Percentiles rank a stretch among this genome's conserved stretches.
Evolutionary conservation across 1,140 invertebrate genomes (phyloP).

Genomic region (silkworm (Bombyx mori)): DNA sequence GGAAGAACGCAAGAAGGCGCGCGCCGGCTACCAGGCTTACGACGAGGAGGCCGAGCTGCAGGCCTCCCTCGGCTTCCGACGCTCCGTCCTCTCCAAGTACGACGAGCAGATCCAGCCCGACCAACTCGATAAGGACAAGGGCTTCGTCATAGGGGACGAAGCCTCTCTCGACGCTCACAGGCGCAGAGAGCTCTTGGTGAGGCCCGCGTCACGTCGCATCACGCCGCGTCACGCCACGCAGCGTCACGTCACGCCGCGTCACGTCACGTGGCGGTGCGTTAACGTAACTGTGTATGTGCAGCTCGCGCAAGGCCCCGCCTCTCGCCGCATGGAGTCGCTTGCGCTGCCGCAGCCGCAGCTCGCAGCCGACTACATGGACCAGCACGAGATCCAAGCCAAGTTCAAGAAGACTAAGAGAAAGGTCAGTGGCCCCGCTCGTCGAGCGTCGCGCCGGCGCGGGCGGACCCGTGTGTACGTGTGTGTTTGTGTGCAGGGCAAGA

Average conservation of each 20-base stretch:
- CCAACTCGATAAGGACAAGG: constrained; percentile 78
- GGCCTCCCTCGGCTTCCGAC: constrained; percentile 74
- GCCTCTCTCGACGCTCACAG: background rate
- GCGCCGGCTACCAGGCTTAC: constrained; percentile 91
- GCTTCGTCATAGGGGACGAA: constrained; percentile 82
- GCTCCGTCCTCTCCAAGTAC: constrained; percentile 89
- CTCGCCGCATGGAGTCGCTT: constrained; percentile 76
- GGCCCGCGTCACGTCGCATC: too few relatives aligned
- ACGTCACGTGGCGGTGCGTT: constrained; percentile 25
- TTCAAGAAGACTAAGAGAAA: constrained; percentile 97
- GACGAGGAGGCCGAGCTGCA: constrained; percentile 78
- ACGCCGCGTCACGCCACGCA: constrained; percentile 20
- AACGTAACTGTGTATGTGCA: constrained; percentile 68
- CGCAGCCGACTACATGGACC: constrained; percentile 91
- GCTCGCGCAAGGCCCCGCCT: constrained; percentile 30
- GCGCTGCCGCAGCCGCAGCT: constrained; percentile 77
- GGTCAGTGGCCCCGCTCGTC: constrained; percentile 10
- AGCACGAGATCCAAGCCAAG: constrained; percentile 84
- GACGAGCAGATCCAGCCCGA: constrained; percentile 94
- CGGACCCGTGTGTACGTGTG: background rate
- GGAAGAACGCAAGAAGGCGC: constrained; percentile 71
- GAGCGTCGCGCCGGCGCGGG: background rate
- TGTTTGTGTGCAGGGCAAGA: constrained; percentile 52
- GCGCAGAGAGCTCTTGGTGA: too few relatives aligned
- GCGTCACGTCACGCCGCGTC: too few relatives aligned